Conservation (phyloP, 1,140 invertebrate species). For the Drosophila pectinifera region DNA sequence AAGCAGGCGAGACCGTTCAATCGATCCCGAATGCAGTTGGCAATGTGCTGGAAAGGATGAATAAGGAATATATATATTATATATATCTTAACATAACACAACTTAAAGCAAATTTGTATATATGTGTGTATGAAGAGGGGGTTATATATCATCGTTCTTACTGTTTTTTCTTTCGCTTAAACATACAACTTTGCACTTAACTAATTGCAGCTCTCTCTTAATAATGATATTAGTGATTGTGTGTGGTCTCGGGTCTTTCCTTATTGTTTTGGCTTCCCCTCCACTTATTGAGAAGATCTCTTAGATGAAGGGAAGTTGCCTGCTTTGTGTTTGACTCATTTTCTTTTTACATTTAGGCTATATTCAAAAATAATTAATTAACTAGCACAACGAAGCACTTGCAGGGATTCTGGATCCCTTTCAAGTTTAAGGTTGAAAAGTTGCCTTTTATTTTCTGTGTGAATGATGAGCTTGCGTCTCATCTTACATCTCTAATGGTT, state of each 20-base stretch:
- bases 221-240: slow-evolving; percentile 45
- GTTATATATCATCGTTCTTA: slow-evolving; percentile 9
- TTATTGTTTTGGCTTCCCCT: slow-evolving; percentile 11
- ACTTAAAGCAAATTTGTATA: slow-evolving; percentile 62
- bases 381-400: slow-evolving; percentile 58
- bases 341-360: slow-evolving; percentile 57
- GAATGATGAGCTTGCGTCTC: slow-evolving; percentile 4
- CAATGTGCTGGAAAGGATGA: slow-evolving; percentile 7
- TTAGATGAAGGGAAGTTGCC: slow-evolving; percentile 11
- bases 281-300: slow-evolving; percentile 1
- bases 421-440: background rate
- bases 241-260: slow-evolving; percentile 25
- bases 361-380: slow-evolving; percentile 46
- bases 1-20: background rate
- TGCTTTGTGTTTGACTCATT: slow-evolving; percentile 24
- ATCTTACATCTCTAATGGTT: slow-evolving; percentile 16
- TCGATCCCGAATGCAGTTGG: slow-evolving; percentile 5
- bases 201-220: slow-evolving; percentile 28
- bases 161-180: slow-evolving; percentile 18
- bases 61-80: slow-evolving; percentile 4
- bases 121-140: background rate
- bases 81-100: slow-evolving; percentile 66
- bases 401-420: background rate
- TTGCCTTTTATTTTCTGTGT: background rate
- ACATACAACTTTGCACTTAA: slow-evolving; percentile 45